Conservation (phyloP, 2,113 vertebrate genomes). For the Sula dactylatra region DNA sequence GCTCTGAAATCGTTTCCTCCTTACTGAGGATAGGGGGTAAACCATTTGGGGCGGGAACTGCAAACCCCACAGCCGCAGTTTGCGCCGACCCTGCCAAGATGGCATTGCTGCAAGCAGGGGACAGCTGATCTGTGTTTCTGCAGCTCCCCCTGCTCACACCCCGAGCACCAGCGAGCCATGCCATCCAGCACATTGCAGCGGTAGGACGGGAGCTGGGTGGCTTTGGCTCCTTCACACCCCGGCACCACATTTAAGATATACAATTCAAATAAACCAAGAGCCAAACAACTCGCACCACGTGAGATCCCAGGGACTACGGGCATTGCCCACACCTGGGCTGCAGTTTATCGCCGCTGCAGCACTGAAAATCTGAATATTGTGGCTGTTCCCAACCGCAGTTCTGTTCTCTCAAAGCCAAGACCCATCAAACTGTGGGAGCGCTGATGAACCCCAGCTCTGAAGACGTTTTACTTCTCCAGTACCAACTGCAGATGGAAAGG, state of each 20-base stretch:
- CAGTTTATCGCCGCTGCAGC: background rate
- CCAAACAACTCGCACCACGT: accelerated
- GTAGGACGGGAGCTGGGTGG: background rate
- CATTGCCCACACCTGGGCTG: background rate
- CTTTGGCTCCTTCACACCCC: background rate
- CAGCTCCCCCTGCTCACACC: background rate
- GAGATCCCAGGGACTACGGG: background rate
- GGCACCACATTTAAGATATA: background rate
- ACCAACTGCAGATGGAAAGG: slow-evolving; percentile 15
- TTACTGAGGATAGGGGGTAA: background rate
- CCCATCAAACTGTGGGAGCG: background rate
- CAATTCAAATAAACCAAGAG: background rate
- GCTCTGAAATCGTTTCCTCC: background rate
- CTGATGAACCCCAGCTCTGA: slow-evolving; percentile 32
- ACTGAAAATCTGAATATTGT: background rate
- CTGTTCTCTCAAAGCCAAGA: slow-evolving; percentile 6
- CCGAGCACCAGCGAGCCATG: accelerated
- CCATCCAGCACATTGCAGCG: background rate
- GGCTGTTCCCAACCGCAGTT: background rate
- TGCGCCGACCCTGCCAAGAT: background rate
- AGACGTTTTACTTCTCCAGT: slow-evolving; percentile 24
- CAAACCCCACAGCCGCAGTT: background rate
- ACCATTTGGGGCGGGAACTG: background rate
- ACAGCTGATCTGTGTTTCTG: background rate
- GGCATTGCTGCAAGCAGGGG: background rate